Conservation (phyloP, 1,140 invertebrate genomes). For the Rhagoletis zephyria region DNA sequence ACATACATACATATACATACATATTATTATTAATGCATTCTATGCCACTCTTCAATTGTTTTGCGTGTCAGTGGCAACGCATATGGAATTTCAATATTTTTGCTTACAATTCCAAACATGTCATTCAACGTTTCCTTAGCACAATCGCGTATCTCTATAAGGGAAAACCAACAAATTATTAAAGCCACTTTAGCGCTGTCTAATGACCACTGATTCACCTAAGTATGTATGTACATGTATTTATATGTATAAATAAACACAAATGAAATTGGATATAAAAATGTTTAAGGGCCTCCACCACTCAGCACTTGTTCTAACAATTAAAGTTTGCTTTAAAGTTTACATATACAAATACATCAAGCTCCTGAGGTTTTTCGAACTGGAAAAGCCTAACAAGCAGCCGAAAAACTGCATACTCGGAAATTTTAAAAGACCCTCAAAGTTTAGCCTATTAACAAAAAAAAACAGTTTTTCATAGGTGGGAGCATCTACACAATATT, state of each 20-base stretch:
- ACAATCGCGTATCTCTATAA: conserved; percentile 1
- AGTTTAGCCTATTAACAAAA: too few species aligned
- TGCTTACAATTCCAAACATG: conserved; percentile 43
- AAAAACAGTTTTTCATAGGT: too few species aligned
- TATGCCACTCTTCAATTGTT: conserved; percentile 28
- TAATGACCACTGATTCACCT: conserved; percentile 32
- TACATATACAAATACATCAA: too few species aligned
- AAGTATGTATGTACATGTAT: too few species aligned
- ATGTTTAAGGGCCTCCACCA: background rate
- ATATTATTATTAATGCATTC: background rate
- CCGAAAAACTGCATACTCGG: too few species aligned
- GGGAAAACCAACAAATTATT: conserved; percentile 5
- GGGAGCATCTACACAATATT: too few species aligned
- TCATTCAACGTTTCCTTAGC: conserved; percentile 8
- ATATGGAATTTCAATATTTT: conserved; percentile 51
- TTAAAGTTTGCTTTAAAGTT: too few species aligned
- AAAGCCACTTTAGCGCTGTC: background rate
- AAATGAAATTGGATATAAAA: background rate
- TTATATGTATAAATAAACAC: too few species aligned
- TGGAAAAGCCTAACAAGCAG: too few species aligned
- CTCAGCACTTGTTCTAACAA: too few species aligned
- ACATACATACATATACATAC: background rate
- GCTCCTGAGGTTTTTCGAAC: too few species aligned
- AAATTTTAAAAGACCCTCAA: too few species aligned
- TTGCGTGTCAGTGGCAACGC: background rate